phyloP scores from a whole-genome alignment of 2,797 vertebrate genomes.

The Hoplostethus atlanticus region DNA sequence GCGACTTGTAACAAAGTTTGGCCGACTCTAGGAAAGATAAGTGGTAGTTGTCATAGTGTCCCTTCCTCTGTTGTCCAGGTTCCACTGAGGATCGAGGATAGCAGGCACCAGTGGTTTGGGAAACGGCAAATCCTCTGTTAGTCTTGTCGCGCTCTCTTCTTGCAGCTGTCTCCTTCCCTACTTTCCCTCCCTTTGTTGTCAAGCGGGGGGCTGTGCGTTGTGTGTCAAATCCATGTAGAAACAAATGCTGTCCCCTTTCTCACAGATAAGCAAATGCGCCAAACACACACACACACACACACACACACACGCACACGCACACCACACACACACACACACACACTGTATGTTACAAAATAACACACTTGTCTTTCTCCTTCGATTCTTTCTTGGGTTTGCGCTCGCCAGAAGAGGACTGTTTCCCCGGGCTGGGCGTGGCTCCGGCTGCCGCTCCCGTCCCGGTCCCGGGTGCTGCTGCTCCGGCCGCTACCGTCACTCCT shows the following conservation, averaged over 20 bases:
- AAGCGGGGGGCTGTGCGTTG: slow-evolving; percentile 62
- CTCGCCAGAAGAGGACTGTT: slow-evolving; percentile 88
- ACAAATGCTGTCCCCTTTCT: slow-evolving; percentile 64
- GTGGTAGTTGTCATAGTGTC: slow-evolving; percentile 78
- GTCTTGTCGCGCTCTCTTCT: slow-evolving; percentile 59
- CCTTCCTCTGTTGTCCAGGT: slow-evolving; percentile 82
- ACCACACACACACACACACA: slow-evolving; percentile 49
- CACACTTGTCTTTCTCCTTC: slow-evolving; percentile 94
- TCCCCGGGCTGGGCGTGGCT: slow-evolving; percentile 87
- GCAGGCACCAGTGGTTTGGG: slow-evolving; percentile 97
- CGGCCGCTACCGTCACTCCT: slow-evolving; percentile 54
- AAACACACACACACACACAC: slow-evolving; percentile 46
- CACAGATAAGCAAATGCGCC: slow-evolving; percentile 71
- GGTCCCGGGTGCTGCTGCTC: slow-evolving; percentile 35
- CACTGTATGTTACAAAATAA: slow-evolving; percentile 91
- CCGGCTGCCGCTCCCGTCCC: slow-evolving; percentile 60
- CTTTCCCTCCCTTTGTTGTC: slow-evolving; percentile 33
- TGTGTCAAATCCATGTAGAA: slow-evolving; percentile 74
- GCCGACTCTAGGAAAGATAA: slow-evolving; percentile 87
- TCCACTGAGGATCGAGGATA: slow-evolving; percentile 83
- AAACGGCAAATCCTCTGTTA: slow-evolving; percentile 85
- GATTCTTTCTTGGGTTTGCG: slow-evolving; percentile 92
- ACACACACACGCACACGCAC: slow-evolving; percentile 34
- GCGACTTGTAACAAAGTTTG: slow-evolving; percentile 88
- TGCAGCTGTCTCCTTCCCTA: slow-evolving; percentile 65